Conservation (phyloP, 2,113 vertebrate species). For the Thinocorus orbignyianus region DNA sequence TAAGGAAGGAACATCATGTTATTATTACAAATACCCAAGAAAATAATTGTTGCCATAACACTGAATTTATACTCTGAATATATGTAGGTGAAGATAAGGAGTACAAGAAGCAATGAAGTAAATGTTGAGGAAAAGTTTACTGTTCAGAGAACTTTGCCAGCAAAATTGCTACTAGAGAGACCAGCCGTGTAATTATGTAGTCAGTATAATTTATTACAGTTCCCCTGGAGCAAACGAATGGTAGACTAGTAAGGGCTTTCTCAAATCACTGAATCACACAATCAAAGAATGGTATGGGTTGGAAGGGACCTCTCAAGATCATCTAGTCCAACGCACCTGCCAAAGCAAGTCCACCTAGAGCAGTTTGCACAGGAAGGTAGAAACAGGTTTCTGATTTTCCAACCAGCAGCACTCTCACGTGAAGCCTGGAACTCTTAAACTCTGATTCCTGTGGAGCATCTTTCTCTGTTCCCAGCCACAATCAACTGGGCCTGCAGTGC, state of each 20-base stretch:
- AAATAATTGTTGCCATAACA: not conserved
- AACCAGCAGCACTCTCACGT: not conserved
- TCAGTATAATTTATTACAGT: not conserved
- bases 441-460: not conserved
- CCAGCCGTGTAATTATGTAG: not conserved
- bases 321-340: no score
- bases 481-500: accelerated
- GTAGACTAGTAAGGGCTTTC: not conserved
- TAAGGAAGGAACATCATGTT: accelerated
- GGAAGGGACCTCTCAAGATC: no score
- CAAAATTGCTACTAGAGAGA: not conserved
- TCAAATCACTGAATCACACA: not conserved
- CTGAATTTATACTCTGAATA: not conserved
- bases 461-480: not conserved
- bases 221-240: not conserved
- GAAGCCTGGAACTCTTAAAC: not conserved
- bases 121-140: not conserved
- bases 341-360: no score
- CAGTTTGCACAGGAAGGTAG: not conserved
- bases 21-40: not conserved
- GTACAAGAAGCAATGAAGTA: not conserved
- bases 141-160: not conserved
- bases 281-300: no score
- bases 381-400: not conserved
- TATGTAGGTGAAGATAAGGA: not conserved